Base-by-base conservation (phyloP, 2,797 vertebrate species). In the Nannoperca obscura region DNA sequence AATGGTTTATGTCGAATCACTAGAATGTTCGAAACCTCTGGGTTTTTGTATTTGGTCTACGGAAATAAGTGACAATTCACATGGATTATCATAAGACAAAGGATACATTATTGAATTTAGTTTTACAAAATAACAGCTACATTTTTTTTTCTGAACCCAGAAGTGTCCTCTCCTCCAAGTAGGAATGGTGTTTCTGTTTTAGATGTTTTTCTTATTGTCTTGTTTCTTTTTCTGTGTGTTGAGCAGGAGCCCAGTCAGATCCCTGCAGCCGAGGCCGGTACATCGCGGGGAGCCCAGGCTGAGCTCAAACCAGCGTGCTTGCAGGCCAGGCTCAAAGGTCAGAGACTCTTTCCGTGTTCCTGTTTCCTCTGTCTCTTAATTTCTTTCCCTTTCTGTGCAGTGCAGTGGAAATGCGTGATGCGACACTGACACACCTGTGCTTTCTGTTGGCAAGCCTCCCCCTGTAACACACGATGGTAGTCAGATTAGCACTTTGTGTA, bases 261-360 rank as follows among this genome's bases (percentile, higher is more conserved):
- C 67, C 82, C 88, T 66, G 44, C 88, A 64, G 67, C 69, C 46
- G 93, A 94, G 52, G 84, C 89, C 1, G 89, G 85, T 54, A 72
- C 91, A 8, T 66, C 85, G 2, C 86, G 91, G 91, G 78, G 74
- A n/a, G 75, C 20, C 11, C 89, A 90, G 78, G 70, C 79, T 13
- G 91, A 92, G 38, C 76, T 75, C 60, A 94, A 93, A 88, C 71
- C 83, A 10, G 52, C 46, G 2, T 63, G 59, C 63, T 73, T 47
- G 5, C 91, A 93, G 68, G 55, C 86, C 83, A 91, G 84, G 86
- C 70, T 66, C 17, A 94, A 91, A 95, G 95, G 95, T 96, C 74
- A 90, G 91, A 76, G 17, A 42, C 58, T 66, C 54, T 52, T 76
- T 79, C 22, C 22, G 19, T 63, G 42, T 78, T 75, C 36, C 27